A percentile compares a stretch with the other conserved stretches of the same genome.
phyloP scores from a whole-genome alignment of 2,888 invertebrate genomes.

The Malthinus flaveolus region DNA sequence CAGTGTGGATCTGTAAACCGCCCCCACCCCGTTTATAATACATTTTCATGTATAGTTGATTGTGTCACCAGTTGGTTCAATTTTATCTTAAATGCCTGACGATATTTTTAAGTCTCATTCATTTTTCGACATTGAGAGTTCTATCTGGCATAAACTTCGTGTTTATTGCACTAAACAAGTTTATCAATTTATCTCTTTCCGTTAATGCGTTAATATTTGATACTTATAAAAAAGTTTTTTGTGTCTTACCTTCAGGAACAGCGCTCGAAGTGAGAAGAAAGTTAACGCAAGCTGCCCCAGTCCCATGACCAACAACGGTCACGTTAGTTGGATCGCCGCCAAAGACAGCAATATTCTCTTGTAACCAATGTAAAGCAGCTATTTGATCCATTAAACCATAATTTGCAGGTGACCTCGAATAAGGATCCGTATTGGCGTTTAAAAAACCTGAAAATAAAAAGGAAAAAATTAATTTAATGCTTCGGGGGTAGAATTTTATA shows the following conservation, averaged over 20 bases:
- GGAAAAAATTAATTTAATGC: not conserved
- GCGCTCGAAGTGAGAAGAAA: slow-evolving; percentile 92
- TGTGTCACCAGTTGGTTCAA: too few species aligned
- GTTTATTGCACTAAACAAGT: not conserved
- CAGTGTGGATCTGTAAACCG: too few species aligned
- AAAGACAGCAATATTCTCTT: slow-evolving; percentile 92
- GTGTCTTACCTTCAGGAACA: slow-evolving; percentile 82
- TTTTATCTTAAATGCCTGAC: too few species aligned
- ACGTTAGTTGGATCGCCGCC: slow-evolving; percentile 93
- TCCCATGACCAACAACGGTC: slow-evolving; percentile 93
- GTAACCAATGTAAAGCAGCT: slow-evolving; percentile 94
- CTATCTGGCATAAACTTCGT: too few species aligned
- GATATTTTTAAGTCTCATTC: too few species aligned
- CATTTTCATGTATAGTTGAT: too few species aligned
- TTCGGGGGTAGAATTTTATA: not conserved
- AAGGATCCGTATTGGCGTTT: slow-evolving; percentile 86
- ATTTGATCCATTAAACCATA: slow-evolving; percentile 98
- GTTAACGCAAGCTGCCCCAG: slow-evolving; percentile 95
- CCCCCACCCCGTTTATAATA: too few species aligned
- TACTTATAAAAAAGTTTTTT: slow-evolving; percentile 5
- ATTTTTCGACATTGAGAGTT: too few species aligned
- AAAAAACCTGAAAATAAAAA: slow-evolving; percentile 72
- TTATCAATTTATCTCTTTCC: slow-evolving; percentile 3
- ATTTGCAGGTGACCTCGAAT: slow-evolving; percentile 86
- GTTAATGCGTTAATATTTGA: slow-evolving; percentile 6